Evolutionary conservation across 1,140 invertebrate species (phyloP), one percentile per base, ranked within the genome.

Genomic region (Lasioglossum albipes): DNA sequence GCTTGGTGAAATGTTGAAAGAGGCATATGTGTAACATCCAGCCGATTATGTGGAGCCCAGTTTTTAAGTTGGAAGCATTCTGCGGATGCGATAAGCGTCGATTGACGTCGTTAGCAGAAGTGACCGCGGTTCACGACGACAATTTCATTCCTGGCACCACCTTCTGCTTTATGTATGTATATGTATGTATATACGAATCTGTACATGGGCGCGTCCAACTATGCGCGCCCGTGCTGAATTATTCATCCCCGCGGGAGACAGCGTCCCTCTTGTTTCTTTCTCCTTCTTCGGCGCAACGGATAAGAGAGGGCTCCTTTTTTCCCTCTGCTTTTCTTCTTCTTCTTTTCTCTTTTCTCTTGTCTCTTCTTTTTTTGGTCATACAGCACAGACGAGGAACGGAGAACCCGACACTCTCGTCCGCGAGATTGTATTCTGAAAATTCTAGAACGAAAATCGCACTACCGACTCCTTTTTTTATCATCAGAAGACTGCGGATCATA

Each of bases 121-220:
- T 66, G 77, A 79, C 61, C 61, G 49, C 41, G 66, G 78, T 67
- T 76, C 36, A 54, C 41, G 20, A 27, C 42, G 84, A 90, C 89
- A 89, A 91, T 91, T 91, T 92, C 87, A 92, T 91, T 91, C 90
- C 78, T 79, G 90, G 86, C 91, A 90, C 13, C 91, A 92, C 91
- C 91, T 92, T 87, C 62, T 73, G 64, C 54, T 75, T 64, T 57
- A 64, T 79, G 85, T 57, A 64, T 79, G 85, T 87, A 84, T 57
- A 64, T 79, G 85, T 57, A 64, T 79, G 85, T 87, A 84, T 71
- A 84, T 84, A 86, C 72, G 69, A n/a, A 82, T 83, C 81, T 89
- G 85, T 89, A 89, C 89, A 91, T 93, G 91, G 91, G 91, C 82
- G 91, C 91, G 91, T 92, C 91, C 90, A 88, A 91, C 90, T 91